Conservation (phyloP, 2,888 invertebrate species). For the Mimachlamys varia region DNA sequence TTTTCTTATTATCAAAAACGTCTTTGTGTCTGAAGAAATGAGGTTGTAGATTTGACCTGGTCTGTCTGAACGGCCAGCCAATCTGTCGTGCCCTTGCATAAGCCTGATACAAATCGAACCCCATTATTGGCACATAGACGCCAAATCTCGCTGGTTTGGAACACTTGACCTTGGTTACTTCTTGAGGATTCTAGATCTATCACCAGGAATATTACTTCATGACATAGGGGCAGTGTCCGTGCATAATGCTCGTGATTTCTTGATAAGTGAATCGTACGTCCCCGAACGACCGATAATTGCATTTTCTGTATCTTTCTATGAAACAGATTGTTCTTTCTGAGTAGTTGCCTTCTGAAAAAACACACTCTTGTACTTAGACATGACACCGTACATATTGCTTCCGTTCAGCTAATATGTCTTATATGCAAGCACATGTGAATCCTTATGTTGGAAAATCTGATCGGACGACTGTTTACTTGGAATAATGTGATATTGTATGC, state of each 20-base stretch:
- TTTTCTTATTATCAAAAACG: background rate
- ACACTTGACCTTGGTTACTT: background rate
- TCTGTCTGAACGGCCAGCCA: background rate
- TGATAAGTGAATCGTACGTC: background rate
- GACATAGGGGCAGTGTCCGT: background rate
- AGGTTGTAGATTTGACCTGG: background rate
- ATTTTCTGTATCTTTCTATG: background rate
- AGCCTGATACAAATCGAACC: background rate
- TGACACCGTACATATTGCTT: too few species aligned
- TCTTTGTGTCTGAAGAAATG: background rate
- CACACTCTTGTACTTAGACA: too few species aligned
- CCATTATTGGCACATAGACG: background rate
- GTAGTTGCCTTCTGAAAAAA: background rate
- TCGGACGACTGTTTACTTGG: too few species aligned
- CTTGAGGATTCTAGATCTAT: background rate
- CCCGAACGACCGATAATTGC: background rate
- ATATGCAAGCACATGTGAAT: too few species aligned
- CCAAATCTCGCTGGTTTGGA: background rate
- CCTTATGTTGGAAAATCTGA: too few species aligned
- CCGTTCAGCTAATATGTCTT: too few species aligned
- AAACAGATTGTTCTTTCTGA: background rate
- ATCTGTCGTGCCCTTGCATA: conserved; percentile 5
- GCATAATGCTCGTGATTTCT: background rate
- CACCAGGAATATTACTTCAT: background rate
- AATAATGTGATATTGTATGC: too few species aligned